Evolutionary conservation across 2,113 vertebrate species (phyloP).

Genomic region (Camelus bactrianus): DNA sequence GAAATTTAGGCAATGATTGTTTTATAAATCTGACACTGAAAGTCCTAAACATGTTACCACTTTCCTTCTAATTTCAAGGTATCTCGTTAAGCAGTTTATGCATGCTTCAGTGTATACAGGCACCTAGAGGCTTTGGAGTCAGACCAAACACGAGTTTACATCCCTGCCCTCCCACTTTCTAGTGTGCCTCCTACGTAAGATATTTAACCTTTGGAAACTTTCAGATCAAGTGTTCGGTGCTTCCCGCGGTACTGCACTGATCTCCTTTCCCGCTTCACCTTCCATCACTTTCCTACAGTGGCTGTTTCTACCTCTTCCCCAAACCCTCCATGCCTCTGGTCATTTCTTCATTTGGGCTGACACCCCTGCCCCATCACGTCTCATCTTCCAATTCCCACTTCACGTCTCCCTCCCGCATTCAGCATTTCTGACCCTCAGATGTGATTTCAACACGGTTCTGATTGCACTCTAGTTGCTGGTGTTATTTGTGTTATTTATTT

Average conservation of each 20-base stretch:
- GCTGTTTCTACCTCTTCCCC: not conserved
- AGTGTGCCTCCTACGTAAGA: not conserved
- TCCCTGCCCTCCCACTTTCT: not conserved
- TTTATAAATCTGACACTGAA: not conserved
- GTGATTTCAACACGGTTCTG: not conserved
- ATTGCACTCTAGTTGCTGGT: not conserved
- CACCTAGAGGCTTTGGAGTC: not conserved
- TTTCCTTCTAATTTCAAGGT: not conserved
- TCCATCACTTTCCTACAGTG: not conserved
- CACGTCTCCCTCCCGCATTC: not conserved
- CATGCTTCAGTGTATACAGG: not conserved
- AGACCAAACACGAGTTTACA: not conserved
- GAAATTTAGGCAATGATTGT: not conserved
- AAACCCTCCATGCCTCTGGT: fast-evolving
- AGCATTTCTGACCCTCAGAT: not conserved
- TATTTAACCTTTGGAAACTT: not conserved
- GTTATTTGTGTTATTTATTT: not conserved
- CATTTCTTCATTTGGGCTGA: no score
- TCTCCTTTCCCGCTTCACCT: not conserved
- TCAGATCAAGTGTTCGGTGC: not conserved
- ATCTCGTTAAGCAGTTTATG: not conserved
- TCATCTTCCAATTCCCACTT: not conserved
- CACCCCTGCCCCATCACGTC: not conserved
- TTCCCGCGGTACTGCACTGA: not conserved
- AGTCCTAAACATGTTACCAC: not conserved